Percentiles rank a stretch among this genome's conserved stretches.
These are phyloP conservation scores for Artemia sinica DNA, from an alignment of 2,888 invertebrate genomes.

Conservation along the genomic window DNA sequence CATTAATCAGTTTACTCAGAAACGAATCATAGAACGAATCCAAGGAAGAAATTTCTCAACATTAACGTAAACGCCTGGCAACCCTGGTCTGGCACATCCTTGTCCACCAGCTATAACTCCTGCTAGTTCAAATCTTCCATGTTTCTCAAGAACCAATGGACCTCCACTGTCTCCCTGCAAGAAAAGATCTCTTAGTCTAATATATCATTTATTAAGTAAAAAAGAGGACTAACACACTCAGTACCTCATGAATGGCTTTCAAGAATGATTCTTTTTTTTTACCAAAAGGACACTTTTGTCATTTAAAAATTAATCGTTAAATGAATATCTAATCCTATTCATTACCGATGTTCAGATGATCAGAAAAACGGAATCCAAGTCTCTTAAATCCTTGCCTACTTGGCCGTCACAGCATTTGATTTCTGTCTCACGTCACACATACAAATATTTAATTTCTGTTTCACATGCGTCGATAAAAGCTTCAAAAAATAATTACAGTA, in stretches of 20 bases:
- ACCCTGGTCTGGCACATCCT: slow-evolving; percentile 16
- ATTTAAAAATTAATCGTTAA: not conserved
- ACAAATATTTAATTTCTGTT: no score
- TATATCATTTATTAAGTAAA: not conserved
- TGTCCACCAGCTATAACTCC: slow-evolving; percentile 19
- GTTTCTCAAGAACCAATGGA: slow-evolving; percentile 15
- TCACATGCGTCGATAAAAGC: no score
- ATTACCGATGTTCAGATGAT: no score
- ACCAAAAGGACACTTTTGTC: not conserved
- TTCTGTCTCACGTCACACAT: no score
- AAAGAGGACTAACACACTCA: not conserved
- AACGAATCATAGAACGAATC: slow-evolving; percentile 12
- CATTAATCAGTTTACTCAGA: not conserved
- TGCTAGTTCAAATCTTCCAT: slow-evolving; percentile 12
- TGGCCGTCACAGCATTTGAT: no score
- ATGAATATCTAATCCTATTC: no score
- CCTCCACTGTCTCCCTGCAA: slow-evolving; percentile 20
- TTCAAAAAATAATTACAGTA: no score
- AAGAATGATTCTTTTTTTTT: not conserved
- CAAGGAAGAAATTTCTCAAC: slow-evolving; percentile 6
- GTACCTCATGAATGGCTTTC: not conserved
- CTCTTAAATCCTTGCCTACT: no score
- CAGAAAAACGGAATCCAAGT: no score
- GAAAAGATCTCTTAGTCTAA: not conserved
- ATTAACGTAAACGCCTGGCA: slow-evolving; percentile 13